Base-by-base conservation (phyloP, 2,113 vertebrate species). In the Todiramphus saurophagus region DNA sequence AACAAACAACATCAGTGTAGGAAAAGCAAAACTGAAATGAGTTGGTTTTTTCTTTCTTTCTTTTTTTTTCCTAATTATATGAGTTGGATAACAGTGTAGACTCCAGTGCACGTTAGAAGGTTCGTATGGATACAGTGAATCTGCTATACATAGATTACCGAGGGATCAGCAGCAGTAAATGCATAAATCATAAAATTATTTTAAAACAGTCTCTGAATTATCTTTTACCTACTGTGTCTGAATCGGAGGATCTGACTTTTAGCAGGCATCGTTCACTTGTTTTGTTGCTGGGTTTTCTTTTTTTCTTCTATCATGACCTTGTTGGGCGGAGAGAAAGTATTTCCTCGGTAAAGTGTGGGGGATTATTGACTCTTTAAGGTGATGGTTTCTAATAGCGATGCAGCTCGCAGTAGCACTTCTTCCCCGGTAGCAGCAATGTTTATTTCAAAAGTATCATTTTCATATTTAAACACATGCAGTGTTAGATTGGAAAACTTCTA, bases 401-500 rank as follows among this genome's bases (percentile, higher is more conserved):
- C 12, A 25, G 58, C 17, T 87, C 70, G 3, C 0, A 11, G 44
- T 25, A 33, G 70, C 28, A 5, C 62, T 82, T 93, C 23, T 58
- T 48, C 48, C 35, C 37, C 19, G 41, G 28, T 28, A 59, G 81
- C 69, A 79, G 70, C 63, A 56, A 28, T 53, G 20, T 93, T 94
- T 86, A 59, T 86, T 92, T 80, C 30, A 58, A 16, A 93, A 83
- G 30, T 53, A 30, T 31, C 14, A 48, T 93, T 94, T 93, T 81
- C 51, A 21, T 75, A 53, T 79, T 64, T 91, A 91, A 96, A 76
- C 17, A 55, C 20, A 55, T 20, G 23, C 74, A 64, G 28, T 1
- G 17, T 83, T 79, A 92, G 73, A 64, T 62, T 82, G 68, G 78
- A 69, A 82, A 87, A 94, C 58, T 91, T 69, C 4, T 69, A 75